Base-by-base conservation (phyloP, 2,797 vertebrate genomes). In the Brachyalestes nurse region DNA sequence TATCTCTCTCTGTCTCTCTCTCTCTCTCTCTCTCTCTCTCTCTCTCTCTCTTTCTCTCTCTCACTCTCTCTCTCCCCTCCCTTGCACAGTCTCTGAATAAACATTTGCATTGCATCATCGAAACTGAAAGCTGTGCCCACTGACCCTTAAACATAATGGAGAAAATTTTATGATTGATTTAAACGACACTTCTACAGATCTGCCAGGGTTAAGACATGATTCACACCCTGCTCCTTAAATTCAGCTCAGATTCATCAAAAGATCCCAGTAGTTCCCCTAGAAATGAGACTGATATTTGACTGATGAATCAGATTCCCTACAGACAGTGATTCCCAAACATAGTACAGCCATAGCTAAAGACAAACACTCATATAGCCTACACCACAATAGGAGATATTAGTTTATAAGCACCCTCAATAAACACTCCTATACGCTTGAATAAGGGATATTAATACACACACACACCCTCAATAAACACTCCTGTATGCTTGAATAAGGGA, bases 61-160 rank as follows among this genome's bases (percentile, higher is more conserved):
- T 70, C 66, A 14, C n/a, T 25, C 42, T 21, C 66, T 49, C 53
- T 64, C 65, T 57, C 47, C 23, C 72, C 28, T 67, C 73, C 38
- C 73, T 64, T 83, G 71, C 45, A 71, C 28, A 4, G 45, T 69
- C 49, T 34, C 73, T 82, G 28, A 82, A 72, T 82, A 86, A 86
- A 84, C 72, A 78, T 84, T 78, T 47, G 49, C 72, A 58, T 19
- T 79, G 34, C 74, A 10, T 4, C 61, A 55, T 77, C 72, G 28
- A 21, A 78, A 61, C 70, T 19, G 53, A 69, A 65, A 66, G 65
- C 70, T 78, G 45, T 65, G 64, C 42, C 71, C 82, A 80, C 47
- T 77, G 69, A 62, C 19, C 51, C 69, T 72, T 79, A 14, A 13
- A 28, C 66, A 53, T 61, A 75, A 79, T 34, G 45, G 69, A 25